Evolutionary conservation across 2,113 vertebrate genomes (phyloP).

Genomic region (Anseranas semipalmata): DNA sequence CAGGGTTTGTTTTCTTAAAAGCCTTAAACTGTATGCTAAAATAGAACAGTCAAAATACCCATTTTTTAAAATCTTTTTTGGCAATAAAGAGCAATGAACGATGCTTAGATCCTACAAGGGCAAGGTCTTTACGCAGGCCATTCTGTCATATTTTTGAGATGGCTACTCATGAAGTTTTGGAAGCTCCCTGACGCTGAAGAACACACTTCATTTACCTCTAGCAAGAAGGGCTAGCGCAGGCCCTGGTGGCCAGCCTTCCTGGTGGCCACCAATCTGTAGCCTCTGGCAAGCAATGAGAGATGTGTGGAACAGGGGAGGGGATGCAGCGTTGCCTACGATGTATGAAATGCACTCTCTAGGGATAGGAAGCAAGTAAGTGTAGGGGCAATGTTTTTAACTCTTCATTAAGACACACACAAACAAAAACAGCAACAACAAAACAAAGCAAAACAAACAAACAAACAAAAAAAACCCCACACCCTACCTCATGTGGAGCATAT

Average conservation of each 20-base stretch:
- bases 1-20: neutral
- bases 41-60: neutral
- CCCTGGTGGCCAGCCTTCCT: neutral
- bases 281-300: neutral
- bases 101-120: neutral
- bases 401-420: neutral
- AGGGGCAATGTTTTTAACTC: neutral
- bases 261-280: neutral
- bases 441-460: neutral
- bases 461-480: neutral
- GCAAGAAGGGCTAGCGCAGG: neutral
- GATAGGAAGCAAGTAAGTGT: neutral
- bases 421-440: neutral
- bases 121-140: neutral
- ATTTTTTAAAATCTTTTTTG: neutral
- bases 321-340: accelerated
- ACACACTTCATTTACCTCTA: neutral
- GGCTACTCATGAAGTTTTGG: neutral
- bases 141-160: neutral
- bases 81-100: neutral
- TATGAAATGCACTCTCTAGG: neutral
- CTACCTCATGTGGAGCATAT: neutral
- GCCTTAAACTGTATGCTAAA: neutral
- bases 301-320: neutral
- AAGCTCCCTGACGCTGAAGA: neutral